phyloP scores from a whole-genome alignment of 2,113 vertebrate genomes.

The Dissostichus mawsoni region DNA sequence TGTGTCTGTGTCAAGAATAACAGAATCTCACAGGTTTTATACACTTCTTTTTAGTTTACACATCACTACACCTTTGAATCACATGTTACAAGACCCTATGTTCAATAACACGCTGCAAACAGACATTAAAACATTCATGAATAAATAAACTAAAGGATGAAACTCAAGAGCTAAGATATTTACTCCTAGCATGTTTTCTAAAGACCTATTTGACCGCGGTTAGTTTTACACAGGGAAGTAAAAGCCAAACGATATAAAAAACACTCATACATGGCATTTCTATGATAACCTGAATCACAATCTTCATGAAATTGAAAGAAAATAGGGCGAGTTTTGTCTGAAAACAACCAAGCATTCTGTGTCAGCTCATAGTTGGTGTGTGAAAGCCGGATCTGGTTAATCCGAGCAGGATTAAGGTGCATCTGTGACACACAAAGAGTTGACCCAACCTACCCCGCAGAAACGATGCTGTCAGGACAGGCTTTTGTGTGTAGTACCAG shows the following conservation, averaged over 20 bases:
- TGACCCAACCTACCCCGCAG: slow-evolving; percentile 6
- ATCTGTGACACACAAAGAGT: slow-evolving; percentile 44
- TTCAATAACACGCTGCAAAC: too few relatives aligned
- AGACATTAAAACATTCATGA: too few relatives aligned
- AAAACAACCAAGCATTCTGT: not conserved
- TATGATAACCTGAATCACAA: too few relatives aligned
- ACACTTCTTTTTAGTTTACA: too few relatives aligned
- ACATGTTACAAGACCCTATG: too few relatives aligned
- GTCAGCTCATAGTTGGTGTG: not conserved
- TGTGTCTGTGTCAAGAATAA: too few relatives aligned
- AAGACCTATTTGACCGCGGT: not conserved
- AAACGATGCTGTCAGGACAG: slow-evolving; percentile 26
- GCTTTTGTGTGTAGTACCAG: slow-evolving; percentile 40
- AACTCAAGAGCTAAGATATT: not conserved
- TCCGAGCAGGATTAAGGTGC: slow-evolving; percentile 32
- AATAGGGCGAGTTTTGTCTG: not conserved
- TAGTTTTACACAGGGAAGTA: not conserved
- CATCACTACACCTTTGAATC: too few relatives aligned
- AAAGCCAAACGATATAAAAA: not conserved
- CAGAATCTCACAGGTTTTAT: too few relatives aligned
- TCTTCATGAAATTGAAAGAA: too few relatives aligned
- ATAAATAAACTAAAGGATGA: too few relatives aligned
- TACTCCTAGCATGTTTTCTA: not conserved
- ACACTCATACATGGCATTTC: too few relatives aligned
- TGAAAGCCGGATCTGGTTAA: not conserved